Base-by-base conservation (phyloP, 2,797 vertebrate species). In the Gadopsis bispinosus region DNA sequence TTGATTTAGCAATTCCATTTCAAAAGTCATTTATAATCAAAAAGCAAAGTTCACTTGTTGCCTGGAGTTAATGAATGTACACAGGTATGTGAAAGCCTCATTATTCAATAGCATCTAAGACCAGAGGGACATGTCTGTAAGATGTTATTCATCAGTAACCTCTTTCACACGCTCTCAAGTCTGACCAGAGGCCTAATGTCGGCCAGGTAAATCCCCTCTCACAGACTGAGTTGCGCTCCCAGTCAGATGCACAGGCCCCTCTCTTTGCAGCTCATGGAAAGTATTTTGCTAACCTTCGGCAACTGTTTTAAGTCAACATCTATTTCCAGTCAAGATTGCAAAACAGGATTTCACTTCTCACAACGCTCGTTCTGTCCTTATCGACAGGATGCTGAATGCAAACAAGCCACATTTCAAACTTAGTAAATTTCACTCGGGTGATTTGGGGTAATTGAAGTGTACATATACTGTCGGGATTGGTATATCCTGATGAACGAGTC, bases 231-330 rank as follows among this genome's bases (percentile, higher is more conserved):
- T 54, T 45, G 71, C 75, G 20, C 53, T 75, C 81, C 81, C 77
- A 19, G 60, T 77, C 83, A 75, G 78, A 78, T 71, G 71, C 84
- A 91, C 87, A 91, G 86, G 51, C 83, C 41, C 81, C 76, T 80
- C 89, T 85, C 81, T 91, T 81, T 85, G 71, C 89, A 33, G 60
- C 83, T 83, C 81, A 11, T 59, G 84, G 83, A 91, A 86, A 73
- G 69, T 94, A 89, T 93, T 93, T 94, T 86, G 66, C 81, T 91
- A 90, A 93, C 89, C 90, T 88, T 92, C 77, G 16, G 86, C 84
- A 84, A 85, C 84, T 84, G 71, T 91, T 92, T 89, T 82, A 87
- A 90, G 86, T 93, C 87, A 95, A 94, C 91, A 91, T 84, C 79
- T 88, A 85, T 91, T 92, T 92, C 86, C 88, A 92, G 87, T 79